Evolutionary conservation across 2,797 vertebrate species (phyloP), one percentile per base, ranked within the genome.

Genomic region (Bradypodion pumilum): DNA sequence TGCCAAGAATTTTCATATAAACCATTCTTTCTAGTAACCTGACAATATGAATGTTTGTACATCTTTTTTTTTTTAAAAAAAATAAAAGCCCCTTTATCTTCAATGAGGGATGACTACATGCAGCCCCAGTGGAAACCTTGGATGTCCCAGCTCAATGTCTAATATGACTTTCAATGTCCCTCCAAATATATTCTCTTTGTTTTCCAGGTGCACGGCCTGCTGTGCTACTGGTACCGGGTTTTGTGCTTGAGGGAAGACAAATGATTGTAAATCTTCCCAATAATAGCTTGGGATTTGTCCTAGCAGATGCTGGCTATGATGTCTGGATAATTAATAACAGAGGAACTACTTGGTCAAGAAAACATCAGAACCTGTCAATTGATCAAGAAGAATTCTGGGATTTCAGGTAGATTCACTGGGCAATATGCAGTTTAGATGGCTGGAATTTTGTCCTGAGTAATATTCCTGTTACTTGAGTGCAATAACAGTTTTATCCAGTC

Each of bases 261-360:
- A 96, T 94, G 94, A 88, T 96, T 42, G 86, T 91, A 56, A 95
- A 94, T 12, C 86, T 94, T 66, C 82, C 88, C 16, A 93, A 89
- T 85, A 95, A 93, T 81, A 96, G 94, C 87, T 70, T 95, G 63
- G 94, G 90, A 16, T 98, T 97, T 73, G 16, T 97, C 29, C 93
- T 99, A 1, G 97, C 98, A 0, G 97, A 98, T 56, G 92, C 92
- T 1, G 94, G 95, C 68, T 96, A 94, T 0, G 95, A 95, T 0
- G 91, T 96, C 46, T 96, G 95, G 95, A 74, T 96, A 27, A 92
- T 90, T 62, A 95, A 94, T 72, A 93, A 62, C 52, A 80, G 94
- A 9, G 95, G 95, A 0, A 95, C 91, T 0, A 94, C 84, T 0
- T 94, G 86, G 84, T 94, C 94, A 52, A 85, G 0, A 56, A 93